These are phyloP conservation scores for Norana najaformis DNA, from an alignment of 2,888 invertebrate species.

Conservation along the genomic window DNA sequence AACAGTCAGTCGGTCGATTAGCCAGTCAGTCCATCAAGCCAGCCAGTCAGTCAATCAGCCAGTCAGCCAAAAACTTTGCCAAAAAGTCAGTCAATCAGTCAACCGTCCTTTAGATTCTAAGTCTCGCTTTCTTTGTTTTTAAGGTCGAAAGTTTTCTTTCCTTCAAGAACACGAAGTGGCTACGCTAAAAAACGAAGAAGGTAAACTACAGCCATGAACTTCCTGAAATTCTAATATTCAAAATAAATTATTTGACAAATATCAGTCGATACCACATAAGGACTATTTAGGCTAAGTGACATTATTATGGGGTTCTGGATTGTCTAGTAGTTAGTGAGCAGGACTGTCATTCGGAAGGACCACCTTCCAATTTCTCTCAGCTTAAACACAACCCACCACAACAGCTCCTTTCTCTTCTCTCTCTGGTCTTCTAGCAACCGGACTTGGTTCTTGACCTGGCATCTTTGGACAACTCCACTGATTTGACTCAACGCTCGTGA, in stretches of 20 bases:
- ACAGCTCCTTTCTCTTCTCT: too few relatives aligned
- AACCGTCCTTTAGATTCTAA: not conserved
- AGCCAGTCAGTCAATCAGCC: not conserved
- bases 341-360: too few relatives aligned
- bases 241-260: not conserved
- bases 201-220: not conserved
- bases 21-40: too few relatives aligned
- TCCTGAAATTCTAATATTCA: not conserved
- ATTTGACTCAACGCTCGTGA: not conserved
- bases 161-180: constrained; percentile 23
- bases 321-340: too few relatives aligned
- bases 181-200: constrained; percentile 20
- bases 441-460: too few relatives aligned
- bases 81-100: not conserved
- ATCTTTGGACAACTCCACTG: not conserved
- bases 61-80: not conserved
- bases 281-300: too few relatives aligned
- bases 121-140: not conserved
- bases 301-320: too few relatives aligned
- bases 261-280: not conserved
- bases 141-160: constrained; percentile 19
- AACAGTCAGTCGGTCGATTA: too few relatives aligned
- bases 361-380: too few relatives aligned
- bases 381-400: too few relatives aligned
- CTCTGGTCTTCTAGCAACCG: not conserved